Conservation (phyloP, 2,888 invertebrate genomes). For the Drosophila fulvimacula region DNA sequence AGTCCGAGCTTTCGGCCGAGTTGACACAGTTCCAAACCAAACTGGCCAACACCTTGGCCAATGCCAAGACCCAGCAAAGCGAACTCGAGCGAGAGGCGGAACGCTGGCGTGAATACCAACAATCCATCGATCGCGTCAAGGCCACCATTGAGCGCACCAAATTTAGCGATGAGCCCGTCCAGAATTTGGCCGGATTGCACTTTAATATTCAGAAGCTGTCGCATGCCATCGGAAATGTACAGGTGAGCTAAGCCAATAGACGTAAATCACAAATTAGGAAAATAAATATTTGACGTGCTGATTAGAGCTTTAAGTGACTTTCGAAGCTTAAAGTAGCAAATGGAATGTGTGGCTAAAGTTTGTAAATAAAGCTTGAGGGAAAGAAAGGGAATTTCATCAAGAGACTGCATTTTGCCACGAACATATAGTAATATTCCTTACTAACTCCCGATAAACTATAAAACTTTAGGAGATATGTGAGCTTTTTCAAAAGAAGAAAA, state of each 20-base stretch:
- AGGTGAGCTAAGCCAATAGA: slow-evolving; percentile 86
- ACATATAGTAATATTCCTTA: too few relatives aligned
- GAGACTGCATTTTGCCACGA: too few relatives aligned
- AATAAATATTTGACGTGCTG: not conserved
- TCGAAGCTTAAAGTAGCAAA: too few relatives aligned
- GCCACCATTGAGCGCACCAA: slow-evolving; percentile 90
- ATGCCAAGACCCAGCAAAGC: slow-evolving; percentile 92
- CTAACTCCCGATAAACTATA: too few relatives aligned
- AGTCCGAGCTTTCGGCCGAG: slow-evolving; percentile 92
- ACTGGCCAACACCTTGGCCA: slow-evolving; percentile 92
- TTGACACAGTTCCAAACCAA: slow-evolving; percentile 92
- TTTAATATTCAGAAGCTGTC: slow-evolving; percentile 93
- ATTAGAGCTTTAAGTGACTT: not conserved
- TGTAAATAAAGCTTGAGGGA: not conserved
- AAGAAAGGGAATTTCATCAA: too few relatives aligned
- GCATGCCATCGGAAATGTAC: slow-evolving; percentile 89
- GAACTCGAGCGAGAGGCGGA: slow-evolving; percentile 92
- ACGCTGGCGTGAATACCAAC: slow-evolving; percentile 94
- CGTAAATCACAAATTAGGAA: not conserved
- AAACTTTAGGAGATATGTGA: not conserved
- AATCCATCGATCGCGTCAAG: slow-evolving; percentile 91
- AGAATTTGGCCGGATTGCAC: slow-evolving; percentile 92
- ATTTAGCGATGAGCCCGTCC: slow-evolving; percentile 92
- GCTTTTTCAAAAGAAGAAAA: not conserved
- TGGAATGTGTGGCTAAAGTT: not conserved